Conservation (phyloP, 2,113 vertebrate species). For the Phyllostomus discolor region DNA sequence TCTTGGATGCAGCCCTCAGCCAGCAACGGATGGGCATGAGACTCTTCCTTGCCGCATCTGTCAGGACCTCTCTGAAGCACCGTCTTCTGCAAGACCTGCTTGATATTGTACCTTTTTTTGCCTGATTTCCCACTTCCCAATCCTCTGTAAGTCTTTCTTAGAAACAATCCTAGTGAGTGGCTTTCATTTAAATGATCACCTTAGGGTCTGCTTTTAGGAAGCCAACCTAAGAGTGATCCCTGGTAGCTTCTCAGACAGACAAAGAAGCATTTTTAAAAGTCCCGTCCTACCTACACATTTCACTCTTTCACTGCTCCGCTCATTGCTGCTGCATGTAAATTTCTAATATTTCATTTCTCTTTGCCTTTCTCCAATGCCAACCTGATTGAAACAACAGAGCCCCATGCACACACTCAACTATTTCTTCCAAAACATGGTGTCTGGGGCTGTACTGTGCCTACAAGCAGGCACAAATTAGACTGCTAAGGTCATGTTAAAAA, state of each 20-base stretch:
- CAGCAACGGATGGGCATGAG: accelerated
- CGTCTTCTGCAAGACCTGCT: background rate
- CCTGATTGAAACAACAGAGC: background rate
- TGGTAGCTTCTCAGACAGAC: background rate
- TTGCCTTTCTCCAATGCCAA: background rate
- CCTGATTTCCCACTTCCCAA: too few relatives aligned
- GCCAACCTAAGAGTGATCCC: background rate
- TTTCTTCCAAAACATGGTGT: background rate
- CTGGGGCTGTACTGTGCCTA: background rate
- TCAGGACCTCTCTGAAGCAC: background rate
- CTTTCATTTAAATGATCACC: background rate
- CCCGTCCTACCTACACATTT: background rate
- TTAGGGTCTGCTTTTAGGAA: background rate
- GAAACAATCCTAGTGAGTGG: background rate
- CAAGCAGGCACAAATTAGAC: background rate
- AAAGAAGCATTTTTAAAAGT: background rate
- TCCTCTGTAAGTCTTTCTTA: background rate
- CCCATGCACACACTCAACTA: background rate
- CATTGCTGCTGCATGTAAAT: background rate
- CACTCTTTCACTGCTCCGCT: background rate
- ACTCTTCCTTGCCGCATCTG: background rate
- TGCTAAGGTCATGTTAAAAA: background rate
- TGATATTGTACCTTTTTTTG: background rate
- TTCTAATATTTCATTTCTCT: background rate
- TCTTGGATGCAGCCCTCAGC: background rate